Evolutionary conservation across 2,888 invertebrate species (phyloP), one percentile per base, ranked within the genome.

Genomic region (Cantharis flavilabris): DNA sequence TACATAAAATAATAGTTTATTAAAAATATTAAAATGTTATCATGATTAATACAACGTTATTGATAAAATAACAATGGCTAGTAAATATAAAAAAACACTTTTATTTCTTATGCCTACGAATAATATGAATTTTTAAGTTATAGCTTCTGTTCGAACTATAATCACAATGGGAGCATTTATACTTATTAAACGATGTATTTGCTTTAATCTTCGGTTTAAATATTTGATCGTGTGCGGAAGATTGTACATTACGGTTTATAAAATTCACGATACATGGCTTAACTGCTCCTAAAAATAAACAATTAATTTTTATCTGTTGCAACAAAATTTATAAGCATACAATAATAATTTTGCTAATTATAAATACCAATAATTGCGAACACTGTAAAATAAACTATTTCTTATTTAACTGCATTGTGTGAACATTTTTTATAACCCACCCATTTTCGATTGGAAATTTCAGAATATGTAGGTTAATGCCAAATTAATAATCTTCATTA

Each of bases 81-180:
- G 5, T 26, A 9, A 9, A 26, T n/a, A 33, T 49, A 49, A 49
- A n/a, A 49, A 49, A n/a, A 7, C n/a, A 2, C 20, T n/a, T 49
- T 49, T 49, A 49, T 3, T 30, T 71, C 26, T 70, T 88, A 86
- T 84, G 89, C 83, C 86, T 89, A 88, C 78, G 89, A 88, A 82
- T 88, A 87, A 90, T 89, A 79, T 91, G 91, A 23, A 90, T 84
- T 76, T 89, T 85, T 26, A 91, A 84, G 83, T 90, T 90, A 84
- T 89, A 90, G 83, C 90, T 90, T 81, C 90, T 89, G 75, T 90
- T 89, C 14, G 89, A 92, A 83, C 90, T 91, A 86, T 91, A 91
- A 84, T 91, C 90, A 85, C 92, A 92, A 82, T 91, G 89, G 62
- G 90, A 90, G 80, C 92, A 92, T 80, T 91, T 90, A 85, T 92